These are phyloP conservation scores for Apodemia hepburni DNA, from an alignment of 2,888 invertebrate genomes.

Conservation along the genomic window DNA sequence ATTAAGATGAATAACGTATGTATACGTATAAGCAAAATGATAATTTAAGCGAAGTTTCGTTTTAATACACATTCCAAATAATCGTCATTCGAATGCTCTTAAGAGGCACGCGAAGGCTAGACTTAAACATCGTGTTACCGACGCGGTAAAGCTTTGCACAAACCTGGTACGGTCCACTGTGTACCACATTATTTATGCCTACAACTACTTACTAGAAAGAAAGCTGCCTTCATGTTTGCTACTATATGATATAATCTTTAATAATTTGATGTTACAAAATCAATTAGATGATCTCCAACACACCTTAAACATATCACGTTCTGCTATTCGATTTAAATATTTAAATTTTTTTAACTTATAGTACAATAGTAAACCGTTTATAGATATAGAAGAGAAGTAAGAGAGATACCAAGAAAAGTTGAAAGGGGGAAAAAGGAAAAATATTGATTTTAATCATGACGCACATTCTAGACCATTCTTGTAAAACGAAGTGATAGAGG, in stretches of 20 bases:
- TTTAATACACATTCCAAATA: no score
- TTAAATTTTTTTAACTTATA: no score
- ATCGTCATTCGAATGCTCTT: background rate
- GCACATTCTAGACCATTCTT: conserved; percentile 3
- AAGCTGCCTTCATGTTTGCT: background rate
- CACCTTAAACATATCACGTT: no score
- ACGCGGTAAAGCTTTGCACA: background rate
- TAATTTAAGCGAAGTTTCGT: no score
- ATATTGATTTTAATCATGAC: conserved; percentile 8
- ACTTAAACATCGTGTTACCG: background rate
- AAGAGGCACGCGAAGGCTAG: background rate
- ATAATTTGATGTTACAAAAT: no score
- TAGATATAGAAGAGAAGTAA: no score
- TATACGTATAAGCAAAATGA: no score
- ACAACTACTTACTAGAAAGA: background rate
- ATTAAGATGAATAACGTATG: no score
- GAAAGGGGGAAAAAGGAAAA: background rate
- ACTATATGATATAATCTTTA: background rate
- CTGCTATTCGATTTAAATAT: no score
- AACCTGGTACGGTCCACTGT: background rate
- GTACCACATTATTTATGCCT: background rate
- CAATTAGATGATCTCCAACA: no score
- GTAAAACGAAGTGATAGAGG: background rate
- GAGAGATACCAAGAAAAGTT: background rate
- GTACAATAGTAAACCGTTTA: no score